These are phyloP conservation scores for Pristionchus mayeri DNA, from an alignment of 2,888 invertebrate species.

Conservation along the genomic window DNA sequence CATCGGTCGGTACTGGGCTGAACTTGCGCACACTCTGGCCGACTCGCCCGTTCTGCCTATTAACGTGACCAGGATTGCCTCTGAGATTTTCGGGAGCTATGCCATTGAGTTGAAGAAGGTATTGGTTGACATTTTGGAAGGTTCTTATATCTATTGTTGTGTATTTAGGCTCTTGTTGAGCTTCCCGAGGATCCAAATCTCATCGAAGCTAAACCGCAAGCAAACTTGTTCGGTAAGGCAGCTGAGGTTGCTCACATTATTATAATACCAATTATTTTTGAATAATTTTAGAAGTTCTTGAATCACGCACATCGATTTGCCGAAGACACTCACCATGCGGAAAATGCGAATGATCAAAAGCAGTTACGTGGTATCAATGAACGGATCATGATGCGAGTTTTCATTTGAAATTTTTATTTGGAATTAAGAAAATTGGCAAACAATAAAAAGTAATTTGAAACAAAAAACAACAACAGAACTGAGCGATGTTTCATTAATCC, in stretches of 20 bases:
- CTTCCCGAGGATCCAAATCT: background rate
- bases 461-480: too few species aligned
- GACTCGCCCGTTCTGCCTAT: conserved; percentile 77
- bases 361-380: conserved; percentile 61
- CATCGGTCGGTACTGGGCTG: conserved; percentile 77
- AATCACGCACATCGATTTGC: background rate
- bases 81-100: conserved; percentile 58
- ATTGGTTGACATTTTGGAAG: too few species aligned
- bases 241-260: background rate
- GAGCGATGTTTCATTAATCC: too few species aligned
- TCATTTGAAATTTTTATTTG: too few species aligned
- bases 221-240: conserved; percentile 1
- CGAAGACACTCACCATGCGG: background rate
- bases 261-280: background rate
- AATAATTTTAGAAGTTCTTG: background rate
- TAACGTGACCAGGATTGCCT: conserved; percentile 76
- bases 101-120: conserved; percentile 59
- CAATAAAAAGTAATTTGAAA: too few species aligned
- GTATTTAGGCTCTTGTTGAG: too few species aligned
- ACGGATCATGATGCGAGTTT: conserved; percentile 60
- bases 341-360: conserved; percentile 58
- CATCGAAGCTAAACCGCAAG: background rate
- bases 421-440: too few species aligned
- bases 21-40: conserved; percentile 76
- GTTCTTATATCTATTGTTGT: too few species aligned